These are phyloP conservation scores for Pygoscelis adeliae DNA, from an alignment of 2,113 vertebrate species.

Conservation along the genomic window DNA sequence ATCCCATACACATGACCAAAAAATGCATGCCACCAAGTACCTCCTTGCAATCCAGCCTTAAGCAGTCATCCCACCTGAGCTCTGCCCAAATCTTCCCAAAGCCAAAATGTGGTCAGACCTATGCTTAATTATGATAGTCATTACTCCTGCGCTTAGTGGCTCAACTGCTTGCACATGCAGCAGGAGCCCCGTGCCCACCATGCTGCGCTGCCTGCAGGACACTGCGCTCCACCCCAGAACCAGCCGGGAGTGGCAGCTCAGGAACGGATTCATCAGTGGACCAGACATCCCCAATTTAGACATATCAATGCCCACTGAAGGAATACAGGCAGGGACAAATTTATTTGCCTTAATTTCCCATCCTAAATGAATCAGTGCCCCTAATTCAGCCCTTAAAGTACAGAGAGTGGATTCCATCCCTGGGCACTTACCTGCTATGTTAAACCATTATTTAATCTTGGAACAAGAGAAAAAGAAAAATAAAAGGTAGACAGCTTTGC, in stretches of 20 bases:
- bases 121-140: background rate
- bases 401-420: background rate
- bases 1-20: background rate
- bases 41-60: background rate
- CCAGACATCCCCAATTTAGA: background rate
- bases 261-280: background rate
- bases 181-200: rapidly evolving
- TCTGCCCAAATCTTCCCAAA: background rate
- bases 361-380: background rate
- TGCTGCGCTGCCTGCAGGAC: background rate
- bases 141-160: background rate
- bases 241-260: background rate
- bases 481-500: background rate
- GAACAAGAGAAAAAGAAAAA: background rate
- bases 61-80: background rate
- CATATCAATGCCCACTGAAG: background rate
- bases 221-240: background rate
- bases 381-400: background rate
- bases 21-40: background rate
- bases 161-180: rapidly evolving
- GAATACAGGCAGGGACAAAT: background rate
- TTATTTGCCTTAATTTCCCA: background rate
- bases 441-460: background rate
- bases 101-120: background rate
- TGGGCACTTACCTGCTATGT: background rate